Base-by-base conservation (phyloP, 1,140 invertebrate species). In the Archivesica marissinica region DNA sequence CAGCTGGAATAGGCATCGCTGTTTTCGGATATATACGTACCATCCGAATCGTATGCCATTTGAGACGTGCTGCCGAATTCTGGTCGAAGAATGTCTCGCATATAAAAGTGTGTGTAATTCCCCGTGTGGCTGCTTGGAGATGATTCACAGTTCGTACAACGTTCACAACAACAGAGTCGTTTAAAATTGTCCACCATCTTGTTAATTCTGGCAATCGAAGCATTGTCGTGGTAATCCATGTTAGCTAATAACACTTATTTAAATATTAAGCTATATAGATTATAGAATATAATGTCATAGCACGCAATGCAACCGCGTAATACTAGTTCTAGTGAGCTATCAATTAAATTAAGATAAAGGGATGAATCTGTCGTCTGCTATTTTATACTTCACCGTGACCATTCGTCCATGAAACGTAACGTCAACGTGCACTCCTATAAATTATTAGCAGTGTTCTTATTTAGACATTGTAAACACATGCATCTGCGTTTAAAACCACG, bases 171-270 rank as follows among this genome's bases (percentile, higher is more conserved):
- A 41, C 66, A 50, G 2, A 81, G 38, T 20, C 15, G 7, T 56
- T 41, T 30, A 38, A 81, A 81, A 68, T 72, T 81, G n/a, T 72
- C 50, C 44, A 81, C 39, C 79, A 81, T 81, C 33, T 28, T 39
- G 23, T 72, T 81, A 23, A 81, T 81, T 44, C 33, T 70, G 0
- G 50, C 2, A 1, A 79, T 30, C 25, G 77, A 66, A n/a, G 66
- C 59, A 6, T 64, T 33, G 17, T 64, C 59, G n/a, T 64, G 1
- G 23, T 35, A 64, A 35, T 64, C 59, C 59, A 64, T 64, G 15
- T 64, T 59, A 54, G 25, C n/a, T n/a, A n/a, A n/a, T n/a, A n/a
- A n/a, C n/a, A n/a, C n/a, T n/a, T n/a, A n/a, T n/a, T n/a, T n/a
- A n/a, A n/a, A n/a, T n/a, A n/a, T n/a, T n/a, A n/a, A n/a, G n/a